Evolutionary conservation across 2,797 vertebrate species (phyloP).

Genomic region (Tokudaia tokunoshimensis): DNA sequence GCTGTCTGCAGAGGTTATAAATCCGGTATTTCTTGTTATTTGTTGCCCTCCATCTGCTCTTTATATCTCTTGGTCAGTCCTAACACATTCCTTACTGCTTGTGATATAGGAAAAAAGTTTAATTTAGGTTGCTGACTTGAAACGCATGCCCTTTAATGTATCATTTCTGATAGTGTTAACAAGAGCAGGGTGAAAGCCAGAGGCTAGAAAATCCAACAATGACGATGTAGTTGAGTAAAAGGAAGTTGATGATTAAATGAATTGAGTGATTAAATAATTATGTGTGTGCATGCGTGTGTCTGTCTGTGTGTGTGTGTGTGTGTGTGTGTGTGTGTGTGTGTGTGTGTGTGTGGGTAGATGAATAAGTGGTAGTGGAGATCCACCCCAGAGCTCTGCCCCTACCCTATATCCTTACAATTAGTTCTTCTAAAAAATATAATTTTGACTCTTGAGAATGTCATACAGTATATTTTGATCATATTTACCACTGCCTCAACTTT

Average conservation of each 20-base stretch:
- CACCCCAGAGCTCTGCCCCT: not conserved
- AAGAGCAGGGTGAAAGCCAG: not conserved
- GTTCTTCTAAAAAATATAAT: not conserved
- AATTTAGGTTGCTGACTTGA: conserved; percentile 68
- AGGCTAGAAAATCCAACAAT: not conserved
- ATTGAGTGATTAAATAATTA: not conserved
- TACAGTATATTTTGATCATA: not conserved
- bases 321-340: not conserved
- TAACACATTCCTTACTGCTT: conserved; percentile 67
- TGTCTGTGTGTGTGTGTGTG: rapidly evolving
- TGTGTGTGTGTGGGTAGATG: rapidly evolving
- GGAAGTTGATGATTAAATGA: not conserved
- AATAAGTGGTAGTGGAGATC: not conserved
- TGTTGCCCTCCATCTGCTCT: conserved; percentile 62
- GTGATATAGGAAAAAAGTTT: conserved; percentile 54
- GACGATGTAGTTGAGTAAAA: not conserved
- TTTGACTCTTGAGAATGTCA: not conserved
- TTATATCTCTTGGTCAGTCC: conserved; percentile 68
- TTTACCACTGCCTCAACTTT: not conserved
- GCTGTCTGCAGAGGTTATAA: conserved; percentile 62
- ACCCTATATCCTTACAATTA: not conserved
- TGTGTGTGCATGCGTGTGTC: too few species aligned
- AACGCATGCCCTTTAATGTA: not conserved
- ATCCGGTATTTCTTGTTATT: conserved; percentile 68
- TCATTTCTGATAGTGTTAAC: conserved; percentile 24